Percentiles rank a stretch among this genome's conserved stretches.
Evolutionary conservation across 2,888 invertebrate genomes (phyloP).

Genomic region (Sesia apiformis): DNA sequence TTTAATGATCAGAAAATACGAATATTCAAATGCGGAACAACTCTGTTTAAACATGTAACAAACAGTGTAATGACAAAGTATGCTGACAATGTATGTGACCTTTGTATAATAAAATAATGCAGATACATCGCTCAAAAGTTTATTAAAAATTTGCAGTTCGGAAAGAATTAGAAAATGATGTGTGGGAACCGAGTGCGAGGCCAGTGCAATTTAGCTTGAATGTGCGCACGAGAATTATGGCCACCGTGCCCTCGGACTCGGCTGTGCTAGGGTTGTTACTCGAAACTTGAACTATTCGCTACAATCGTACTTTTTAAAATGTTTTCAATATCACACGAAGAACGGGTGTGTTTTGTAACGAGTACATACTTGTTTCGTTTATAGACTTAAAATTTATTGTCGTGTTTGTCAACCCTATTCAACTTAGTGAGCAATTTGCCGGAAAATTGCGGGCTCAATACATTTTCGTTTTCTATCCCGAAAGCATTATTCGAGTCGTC

Average conservation of each 20-base stretch:
- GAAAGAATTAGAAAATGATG: constrained; percentile 60
- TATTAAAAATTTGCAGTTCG: constrained; percentile 45
- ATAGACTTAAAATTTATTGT: neutral
- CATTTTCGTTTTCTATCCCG: constrained; percentile 31
- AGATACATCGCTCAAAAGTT: constrained; percentile 22
- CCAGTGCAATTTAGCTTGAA: constrained; percentile 55
- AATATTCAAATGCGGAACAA: too few relatives aligned
- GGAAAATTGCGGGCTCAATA: constrained; percentile 33
- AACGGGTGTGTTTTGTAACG: neutral
- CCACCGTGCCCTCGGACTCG: constrained; percentile 32
- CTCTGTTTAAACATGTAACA: too few relatives aligned
- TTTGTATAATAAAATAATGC: neutral
- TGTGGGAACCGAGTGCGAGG: constrained; percentile 54
- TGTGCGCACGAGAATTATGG: constrained; percentile 55
- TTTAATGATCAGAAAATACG: too few relatives aligned
- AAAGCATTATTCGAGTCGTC: constrained; percentile 15
- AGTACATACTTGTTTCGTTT: neutral
- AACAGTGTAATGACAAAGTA: neutral
- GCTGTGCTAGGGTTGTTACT: constrained; percentile 2
- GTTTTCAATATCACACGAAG: neutral
- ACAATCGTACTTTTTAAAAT: neutral
- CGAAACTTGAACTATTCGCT: neutral
- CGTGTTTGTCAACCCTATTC: neutral
- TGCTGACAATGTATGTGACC: too few relatives aligned
- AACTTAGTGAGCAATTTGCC: constrained; percentile 25